Conservation (phyloP, 2,797 vertebrate species). For the Rhabdomys pumilio region DNA sequence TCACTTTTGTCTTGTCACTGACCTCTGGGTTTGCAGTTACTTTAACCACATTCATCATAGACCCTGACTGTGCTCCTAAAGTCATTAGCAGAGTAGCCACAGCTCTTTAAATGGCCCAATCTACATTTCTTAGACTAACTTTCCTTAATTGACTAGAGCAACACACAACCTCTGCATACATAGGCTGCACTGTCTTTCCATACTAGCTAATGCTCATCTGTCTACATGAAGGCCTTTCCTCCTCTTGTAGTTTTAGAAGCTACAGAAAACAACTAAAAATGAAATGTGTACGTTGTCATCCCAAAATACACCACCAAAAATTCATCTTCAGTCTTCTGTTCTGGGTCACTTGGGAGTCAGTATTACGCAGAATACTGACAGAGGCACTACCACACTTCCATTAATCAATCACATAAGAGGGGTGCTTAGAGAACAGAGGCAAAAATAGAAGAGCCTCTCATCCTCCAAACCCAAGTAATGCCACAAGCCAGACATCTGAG, state of each 20-base stretch:
- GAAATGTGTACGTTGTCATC: not conserved
- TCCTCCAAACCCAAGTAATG: not conserved
- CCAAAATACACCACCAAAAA: not conserved
- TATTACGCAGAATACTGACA: not conserved
- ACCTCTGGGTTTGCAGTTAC: not conserved
- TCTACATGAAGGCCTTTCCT: not conserved
- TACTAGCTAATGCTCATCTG: not conserved
- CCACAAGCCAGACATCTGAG: not conserved
- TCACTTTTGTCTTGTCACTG: not conserved
- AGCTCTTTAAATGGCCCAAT: not conserved
- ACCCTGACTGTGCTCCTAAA: not conserved
- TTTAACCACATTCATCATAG: not conserved
- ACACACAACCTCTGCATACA: not conserved
- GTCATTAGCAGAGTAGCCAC: not conserved
- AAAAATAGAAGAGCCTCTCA: not conserved
- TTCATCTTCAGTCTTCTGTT: not conserved
- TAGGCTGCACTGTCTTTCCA: not conserved
- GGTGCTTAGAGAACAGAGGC: not conserved
- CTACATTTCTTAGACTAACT: not conserved
- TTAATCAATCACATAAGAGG: not conserved
- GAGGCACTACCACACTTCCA: not conserved
- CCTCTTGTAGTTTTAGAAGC: not conserved
- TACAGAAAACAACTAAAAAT: conserved; percentile 33
- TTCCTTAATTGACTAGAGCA: not conserved
- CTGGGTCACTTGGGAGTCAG: not conserved